A percentile compares a stretch with the other conserved stretches of the same genome.
These are phyloP conservation scores for Gymnobelideus leadbeateri DNA, from an alignment of 2,113 vertebrate genomes.

Conservation along the genomic window DNA sequence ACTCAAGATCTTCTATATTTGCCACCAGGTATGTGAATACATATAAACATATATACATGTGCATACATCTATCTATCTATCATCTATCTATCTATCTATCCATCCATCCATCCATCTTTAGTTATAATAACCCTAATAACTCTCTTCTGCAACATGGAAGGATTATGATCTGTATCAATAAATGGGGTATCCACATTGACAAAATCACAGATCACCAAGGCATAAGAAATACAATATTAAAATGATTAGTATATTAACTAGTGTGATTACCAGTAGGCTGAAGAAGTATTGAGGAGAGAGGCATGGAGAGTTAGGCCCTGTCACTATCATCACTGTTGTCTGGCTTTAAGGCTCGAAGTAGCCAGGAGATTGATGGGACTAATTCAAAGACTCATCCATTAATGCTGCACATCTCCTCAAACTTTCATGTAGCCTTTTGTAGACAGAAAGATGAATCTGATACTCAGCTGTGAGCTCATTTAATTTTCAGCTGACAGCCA, in stretches of 20 bases:
- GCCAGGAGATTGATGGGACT: conserved; percentile 63
- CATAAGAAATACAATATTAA: background rate
- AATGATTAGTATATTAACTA: background rate
- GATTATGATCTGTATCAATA: background rate
- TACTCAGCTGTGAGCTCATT: conserved; percentile 69
- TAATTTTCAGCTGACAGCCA: conserved; percentile 75
- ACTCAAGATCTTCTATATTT: background rate
- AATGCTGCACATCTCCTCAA: conserved; percentile 63
- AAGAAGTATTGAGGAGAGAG: conserved; percentile 32
- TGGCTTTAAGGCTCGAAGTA: conserved; percentile 29
- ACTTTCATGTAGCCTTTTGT: conserved; percentile 67
- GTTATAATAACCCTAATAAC: background rate
- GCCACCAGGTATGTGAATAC: background rate
- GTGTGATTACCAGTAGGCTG: background rate
- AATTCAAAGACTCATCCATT: conserved; percentile 69
- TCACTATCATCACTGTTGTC: background rate
- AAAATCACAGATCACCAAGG: background rate
- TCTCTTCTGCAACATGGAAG: background rate
- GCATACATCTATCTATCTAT: background rate
- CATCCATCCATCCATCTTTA: background rate
- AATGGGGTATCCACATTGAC: background rate
- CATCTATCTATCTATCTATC: too few species aligned
- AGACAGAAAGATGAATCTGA: conserved; percentile 79
- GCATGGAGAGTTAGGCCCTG: background rate
- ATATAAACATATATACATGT: background rate